Evolutionary conservation across 2,113 vertebrate genomes (phyloP), one percentile per base, ranked within the genome.

Genomic region (Osmerus mordax): DNA sequence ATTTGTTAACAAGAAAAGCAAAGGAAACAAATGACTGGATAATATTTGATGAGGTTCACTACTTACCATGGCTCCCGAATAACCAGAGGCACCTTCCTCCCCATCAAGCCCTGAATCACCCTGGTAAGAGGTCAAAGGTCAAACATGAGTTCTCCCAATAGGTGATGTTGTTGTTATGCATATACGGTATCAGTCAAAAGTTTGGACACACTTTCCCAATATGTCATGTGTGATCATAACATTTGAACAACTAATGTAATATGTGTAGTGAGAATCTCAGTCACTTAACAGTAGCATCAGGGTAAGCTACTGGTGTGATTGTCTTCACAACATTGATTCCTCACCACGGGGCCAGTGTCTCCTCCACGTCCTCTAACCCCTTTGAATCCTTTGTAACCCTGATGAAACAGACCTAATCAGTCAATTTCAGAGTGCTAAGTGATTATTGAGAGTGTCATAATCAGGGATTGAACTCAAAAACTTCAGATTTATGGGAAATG

Each of bases 361-460:
- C 92, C 93, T 81, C 86, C 65, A 84, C 86, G 82, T 80, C 93
- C 92, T 54, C 21, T 78, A 62, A 89, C 91, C 0, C 93, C 93
- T 89, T 92, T 94, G 70, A 83, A 83, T 74, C 93, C 93, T 85
- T 88, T 92, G 71, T 92, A 92, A 18, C 93, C 93, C 92, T 94
- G 25, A 67, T 72, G 58, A 62, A 15, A 32, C 14, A 19, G 3
- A 3, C 36, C n/a, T 60, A 36, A 36, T 36, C 32, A 36, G n/a
- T 19, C 51, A 51, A 14, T 47, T 9, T 41, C 5, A 19, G 6
- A 52, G 41, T 47, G 41, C 41, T 11, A 7, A 47, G 41, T 9
- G 41, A 47, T 11, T 47, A 47, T 47, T 2, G 9, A 2, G 9
- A 2, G 9, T 47, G 41, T 47, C 41, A 9, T 47, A 47, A 12